Base-by-base conservation (phyloP, 2,113 vertebrate genomes). In the Bubo bubo region DNA sequence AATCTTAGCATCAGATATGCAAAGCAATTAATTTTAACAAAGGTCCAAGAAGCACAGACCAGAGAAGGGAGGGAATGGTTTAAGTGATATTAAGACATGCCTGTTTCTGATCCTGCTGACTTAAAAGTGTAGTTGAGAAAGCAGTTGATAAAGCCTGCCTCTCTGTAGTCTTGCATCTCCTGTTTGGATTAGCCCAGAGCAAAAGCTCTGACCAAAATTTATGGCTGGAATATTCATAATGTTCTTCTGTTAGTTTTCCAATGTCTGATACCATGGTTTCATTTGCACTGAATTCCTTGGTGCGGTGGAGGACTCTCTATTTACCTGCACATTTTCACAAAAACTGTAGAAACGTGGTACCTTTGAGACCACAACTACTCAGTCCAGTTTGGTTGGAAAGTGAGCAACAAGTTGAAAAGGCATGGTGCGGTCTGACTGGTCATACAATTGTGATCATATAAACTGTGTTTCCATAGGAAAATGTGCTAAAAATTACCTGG, bases 261-360 rank as follows among this genome's bases (percentile, higher is more conserved):
- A 1, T 86, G 32, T 14, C 58, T 86, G 86, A 19, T 83, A 83
- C 32, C 68, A 64, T 18, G 35, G 49, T 83, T 92, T 92, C 49
- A 64, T 79, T 95, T 90, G 79, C 71, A 88, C 14, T 41, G 72
- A 86, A 73, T 77, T 95, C 67, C 83, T 92, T 86, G 67, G 92
- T 95, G 93, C 67, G 37, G 66, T 70, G 59, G 86, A 86, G 55
- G 41, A 37, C 45, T 67, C 71, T 75, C 35, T 93, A 60, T 76
- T 86, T 95, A 90, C 86, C 75, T 93, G 79, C 30, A 86, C n/a
- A 23, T 94, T 87, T 93, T 88, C 75, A 88, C 66, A 88, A 64
- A 75, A 86, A 37, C 49, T 70, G 15, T 28, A 90, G 58, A 63
- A 60, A 93, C 17, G 12, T 37, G 39, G 24, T 45, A 86, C 66